Evolutionary conservation across 1,140 invertebrate genomes (phyloP), one percentile per base, ranked within the genome.

Genomic region (Diabrotica undecimpunctata): DNA sequence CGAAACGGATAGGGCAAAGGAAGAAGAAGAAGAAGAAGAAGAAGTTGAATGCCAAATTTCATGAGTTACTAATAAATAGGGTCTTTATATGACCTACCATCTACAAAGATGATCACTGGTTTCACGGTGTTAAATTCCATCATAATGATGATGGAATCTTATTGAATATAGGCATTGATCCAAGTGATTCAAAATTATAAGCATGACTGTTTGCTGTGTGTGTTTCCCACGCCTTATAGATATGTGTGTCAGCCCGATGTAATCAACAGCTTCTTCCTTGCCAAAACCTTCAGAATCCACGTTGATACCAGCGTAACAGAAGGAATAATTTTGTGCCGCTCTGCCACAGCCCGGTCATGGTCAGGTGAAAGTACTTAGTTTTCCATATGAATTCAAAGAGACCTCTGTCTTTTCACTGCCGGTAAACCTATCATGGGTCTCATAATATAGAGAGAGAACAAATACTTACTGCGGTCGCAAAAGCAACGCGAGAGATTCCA

Each of bases 261-360:
- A 77, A 35, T 35, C 54, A 54, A 70, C 68, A 65, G 70, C 70
- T 72, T 76, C 68, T 62, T 64, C 53, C 54, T 71, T 62, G 62
- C 68, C 71, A 10, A 73, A 61, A 12, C 54, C 53, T 60, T 73
- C 67, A 54, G 67, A 62, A 61, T 70, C 62, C 52, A 77, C 61
- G 46, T 67, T 69, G 58, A 72, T 61, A 50, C 68, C 72, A 56
- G 78, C 77, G 55, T 58, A 58, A 36, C 55, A 64, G 66, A 73
- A 56, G 74, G 75, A 61, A 78, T 79, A 54, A 80, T 60, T 72
- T 80, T 79, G 66, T 80, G 78, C 38, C 67, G 64, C 54, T 65
- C 61, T 52, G 72, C 79, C 54, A 80, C 70, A 10, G 77, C 74
- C 69, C 71, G 80, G 65, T 80, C 79, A 74, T 80, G 79, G 67